Conservation (phyloP, 2,797 vertebrate species). For the Pseudochirops corinnae region DNA sequence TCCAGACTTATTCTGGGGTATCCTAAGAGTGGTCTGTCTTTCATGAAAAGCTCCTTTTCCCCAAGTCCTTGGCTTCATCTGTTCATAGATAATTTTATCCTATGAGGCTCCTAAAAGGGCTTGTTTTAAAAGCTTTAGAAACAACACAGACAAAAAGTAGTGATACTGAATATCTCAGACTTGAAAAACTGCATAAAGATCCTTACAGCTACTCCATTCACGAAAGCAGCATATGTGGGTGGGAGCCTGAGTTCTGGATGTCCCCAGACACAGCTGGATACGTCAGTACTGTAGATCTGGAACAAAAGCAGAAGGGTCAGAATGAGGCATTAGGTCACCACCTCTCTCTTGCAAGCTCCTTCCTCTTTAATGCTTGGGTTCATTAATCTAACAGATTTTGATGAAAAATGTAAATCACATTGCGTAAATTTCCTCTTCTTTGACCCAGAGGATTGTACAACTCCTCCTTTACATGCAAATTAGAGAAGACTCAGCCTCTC, state of each 20-base stretch:
- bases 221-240: constrained; percentile 92
- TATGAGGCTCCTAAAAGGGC: neutral
- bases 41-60: neutral
- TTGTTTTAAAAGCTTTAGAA: constrained; percentile 46
- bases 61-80: constrained; percentile 19
- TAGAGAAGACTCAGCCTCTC: neutral
- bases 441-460: neutral
- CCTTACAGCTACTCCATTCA: constrained; percentile 95
- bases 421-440: neutral
- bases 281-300: constrained; percentile 88
- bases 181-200: constrained; percentile 52
- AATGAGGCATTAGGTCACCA: neutral
- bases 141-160: constrained; percentile 30
- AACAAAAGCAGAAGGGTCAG: constrained; percentile 69
- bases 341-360: neutral
- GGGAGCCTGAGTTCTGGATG: constrained; percentile 87
- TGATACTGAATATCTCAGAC: neutral
- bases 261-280: constrained; percentile 92
- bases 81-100: neutral
- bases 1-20: constrained; percentile 17
- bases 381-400: neutral
- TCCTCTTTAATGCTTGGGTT: neutral
- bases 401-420: neutral
- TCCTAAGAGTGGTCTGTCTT: neutral
- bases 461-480: neutral